phyloP scores from a whole-genome alignment of 2,888 invertebrate genomes.

The Synergus gifuensis region DNA sequence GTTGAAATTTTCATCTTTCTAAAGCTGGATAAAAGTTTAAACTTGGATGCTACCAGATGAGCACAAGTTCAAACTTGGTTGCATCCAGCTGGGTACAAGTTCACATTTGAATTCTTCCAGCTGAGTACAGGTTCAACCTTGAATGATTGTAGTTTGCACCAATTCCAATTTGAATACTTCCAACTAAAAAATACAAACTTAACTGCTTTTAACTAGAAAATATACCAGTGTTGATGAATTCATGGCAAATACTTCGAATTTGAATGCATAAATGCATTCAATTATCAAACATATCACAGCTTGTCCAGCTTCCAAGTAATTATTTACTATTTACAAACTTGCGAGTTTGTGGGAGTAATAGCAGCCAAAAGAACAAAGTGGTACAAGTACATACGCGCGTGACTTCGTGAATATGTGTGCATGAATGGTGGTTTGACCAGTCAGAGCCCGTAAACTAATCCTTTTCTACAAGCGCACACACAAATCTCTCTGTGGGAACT shows the following conservation, averaged over 20 bases:
- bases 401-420: background rate
- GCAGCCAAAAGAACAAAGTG: background rate
- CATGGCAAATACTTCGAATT: too few relatives aligned
- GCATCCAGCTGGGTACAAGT: background rate
- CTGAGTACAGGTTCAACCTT: background rate
- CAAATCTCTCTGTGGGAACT: conserved; percentile 20
- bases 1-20: background rate
- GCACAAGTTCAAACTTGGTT: background rate
- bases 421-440: background rate
- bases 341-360: background rate
- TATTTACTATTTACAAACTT: too few relatives aligned
- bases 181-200: background rate
- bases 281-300: too few relatives aligned
- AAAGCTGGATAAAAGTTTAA: too few relatives aligned
- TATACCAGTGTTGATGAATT: too few relatives aligned
- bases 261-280: too few relatives aligned
- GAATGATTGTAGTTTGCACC: background rate
- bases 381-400: background rate
- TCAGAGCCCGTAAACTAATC: background rate
- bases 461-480: background rate
- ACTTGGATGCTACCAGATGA: too few relatives aligned
- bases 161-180: background rate
- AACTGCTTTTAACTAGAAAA: too few relatives aligned
- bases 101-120: background rate
- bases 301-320: background rate